Percentiles rank a stretch among this genome's conserved stretches.
These are phyloP conservation scores for Caenorhabditis sp. DNA, from an alignment of 2,888 invertebrate species.

Conservation along the genomic window DNA sequence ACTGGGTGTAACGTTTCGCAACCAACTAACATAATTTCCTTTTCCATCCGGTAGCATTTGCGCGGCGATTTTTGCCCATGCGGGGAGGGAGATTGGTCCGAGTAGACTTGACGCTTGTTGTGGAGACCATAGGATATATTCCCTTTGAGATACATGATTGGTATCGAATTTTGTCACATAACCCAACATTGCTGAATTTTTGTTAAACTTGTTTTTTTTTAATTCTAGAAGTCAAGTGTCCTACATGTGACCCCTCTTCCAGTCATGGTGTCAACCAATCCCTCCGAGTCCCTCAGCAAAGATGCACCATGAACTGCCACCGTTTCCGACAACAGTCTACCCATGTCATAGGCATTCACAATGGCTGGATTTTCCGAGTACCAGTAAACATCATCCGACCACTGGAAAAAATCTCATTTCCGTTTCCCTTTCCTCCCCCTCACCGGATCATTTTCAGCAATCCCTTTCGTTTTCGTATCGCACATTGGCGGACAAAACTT, in stretches of 20 bases:
- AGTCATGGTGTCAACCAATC: slow-evolving; percentile 36
- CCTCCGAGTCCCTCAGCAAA: slow-evolving; percentile 26
- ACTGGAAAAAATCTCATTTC: slow-evolving; percentile 39
- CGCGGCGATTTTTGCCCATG: slow-evolving; percentile 52
- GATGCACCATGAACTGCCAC: slow-evolving; percentile 44
- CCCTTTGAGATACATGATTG: slow-evolving; percentile 48
- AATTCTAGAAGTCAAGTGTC: background rate
- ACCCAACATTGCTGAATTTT: slow-evolving; percentile 46
- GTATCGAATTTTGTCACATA: slow-evolving; percentile 53
- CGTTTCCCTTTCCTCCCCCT: slow-evolving; percentile 2
- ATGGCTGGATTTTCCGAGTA: slow-evolving; percentile 44
- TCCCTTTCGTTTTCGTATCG: slow-evolving; percentile 30
- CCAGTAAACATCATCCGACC: slow-evolving; percentile 56
- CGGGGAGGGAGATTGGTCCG: slow-evolving; percentile 32
- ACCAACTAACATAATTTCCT: slow-evolving; percentile 56
- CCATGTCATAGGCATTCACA: slow-evolving; percentile 61
- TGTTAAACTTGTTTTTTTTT: background rate
- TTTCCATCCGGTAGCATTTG: slow-evolving; percentile 59
- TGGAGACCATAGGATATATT: slow-evolving; percentile 56
- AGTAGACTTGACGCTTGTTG: slow-evolving; percentile 29
- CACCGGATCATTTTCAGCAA: slow-evolving; percentile 55
- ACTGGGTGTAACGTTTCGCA: too few relatives aligned
- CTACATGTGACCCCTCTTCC: slow-evolving; percentile 56
- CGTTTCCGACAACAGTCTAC: slow-evolving; percentile 55
- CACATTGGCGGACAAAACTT: slow-evolving; percentile 61